These are phyloP conservation scores for Crocodylus rhombifer DNA, from an alignment of 2,797 vertebrate species.

Conservation along the genomic window DNA sequence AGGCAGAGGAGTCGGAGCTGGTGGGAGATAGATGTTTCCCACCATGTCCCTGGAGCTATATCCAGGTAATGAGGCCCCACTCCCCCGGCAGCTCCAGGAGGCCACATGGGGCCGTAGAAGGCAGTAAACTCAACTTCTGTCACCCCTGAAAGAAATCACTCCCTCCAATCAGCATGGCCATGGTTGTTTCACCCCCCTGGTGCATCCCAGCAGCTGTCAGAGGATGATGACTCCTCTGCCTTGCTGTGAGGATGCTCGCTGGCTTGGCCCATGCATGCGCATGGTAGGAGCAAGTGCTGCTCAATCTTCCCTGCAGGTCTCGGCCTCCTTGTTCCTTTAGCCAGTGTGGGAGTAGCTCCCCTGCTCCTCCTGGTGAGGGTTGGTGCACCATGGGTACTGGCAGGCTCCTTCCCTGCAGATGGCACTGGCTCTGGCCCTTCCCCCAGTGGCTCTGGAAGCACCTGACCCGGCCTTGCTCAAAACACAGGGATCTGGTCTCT, in stretches of 20 bases:
- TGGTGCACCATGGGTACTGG: background rate
- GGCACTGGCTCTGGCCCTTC: background rate
- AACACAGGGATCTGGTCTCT: conserved; percentile 87
- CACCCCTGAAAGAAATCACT: background rate
- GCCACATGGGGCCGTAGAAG: background rate
- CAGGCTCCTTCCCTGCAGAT: background rate
- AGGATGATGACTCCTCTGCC: background rate
- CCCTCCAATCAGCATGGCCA: background rate
- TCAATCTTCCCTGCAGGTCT: background rate
- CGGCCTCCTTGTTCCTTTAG: background rate
- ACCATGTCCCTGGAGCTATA: background rate
- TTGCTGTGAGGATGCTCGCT: background rate
- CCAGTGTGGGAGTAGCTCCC: background rate
- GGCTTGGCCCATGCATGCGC: background rate
- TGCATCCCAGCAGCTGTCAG: too few relatives aligned
- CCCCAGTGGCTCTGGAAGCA: background rate
- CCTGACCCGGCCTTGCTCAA: conserved; percentile 42
- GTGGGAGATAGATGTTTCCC: background rate
- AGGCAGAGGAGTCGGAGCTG: background rate
- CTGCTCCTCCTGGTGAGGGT: background rate
- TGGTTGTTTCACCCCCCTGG: background rate
- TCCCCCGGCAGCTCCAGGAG: background rate
- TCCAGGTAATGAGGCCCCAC: background rate
- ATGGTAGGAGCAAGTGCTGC: rapidly evolving
- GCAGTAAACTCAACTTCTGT: background rate